Evolutionary conservation across 2,113 vertebrate genomes (phyloP).

Genomic region (Limnothrissa miodon): DNA sequence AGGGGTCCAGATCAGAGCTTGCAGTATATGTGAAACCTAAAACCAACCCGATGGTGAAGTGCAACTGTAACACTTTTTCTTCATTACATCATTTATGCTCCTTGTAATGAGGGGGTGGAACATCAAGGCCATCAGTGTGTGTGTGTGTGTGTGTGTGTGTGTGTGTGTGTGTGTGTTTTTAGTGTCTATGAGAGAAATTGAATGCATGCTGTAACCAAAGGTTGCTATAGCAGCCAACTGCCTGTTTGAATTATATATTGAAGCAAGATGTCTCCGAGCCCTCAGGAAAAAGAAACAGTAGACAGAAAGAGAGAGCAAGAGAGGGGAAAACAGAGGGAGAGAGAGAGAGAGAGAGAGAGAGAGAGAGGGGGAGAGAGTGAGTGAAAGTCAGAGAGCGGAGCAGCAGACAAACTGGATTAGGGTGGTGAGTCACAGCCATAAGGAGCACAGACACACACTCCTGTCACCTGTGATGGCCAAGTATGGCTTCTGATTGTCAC

Average conservation of each 20-base stretch:
- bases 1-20: background rate
- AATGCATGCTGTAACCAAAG: constrained; percentile 8
- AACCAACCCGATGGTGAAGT: no score
- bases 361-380: constrained; percentile 18
- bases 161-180: background rate
- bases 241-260: constrained; percentile 70
- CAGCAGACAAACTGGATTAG: constrained; percentile 23
- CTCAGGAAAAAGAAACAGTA: constrained; percentile 29
- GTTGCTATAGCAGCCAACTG: constrained; percentile 57
- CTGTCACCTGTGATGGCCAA: constrained; percentile 79
- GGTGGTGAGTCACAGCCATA: background rate
- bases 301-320: background rate
- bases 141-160: background rate
- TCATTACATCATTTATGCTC: no score
- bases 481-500: constrained; percentile 82
- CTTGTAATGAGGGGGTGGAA: background rate
- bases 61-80: no score
- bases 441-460: background rate
- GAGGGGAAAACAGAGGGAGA: constrained; percentile 17
- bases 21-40: no score
- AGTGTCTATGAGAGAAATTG: background rate
- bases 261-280: constrained; percentile 52
- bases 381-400: constrained; percentile 19
- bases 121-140: background rate
- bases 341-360: background rate